phyloP scores from a whole-genome alignment of 2,888 invertebrate species.

The Theretra japonica region DNA sequence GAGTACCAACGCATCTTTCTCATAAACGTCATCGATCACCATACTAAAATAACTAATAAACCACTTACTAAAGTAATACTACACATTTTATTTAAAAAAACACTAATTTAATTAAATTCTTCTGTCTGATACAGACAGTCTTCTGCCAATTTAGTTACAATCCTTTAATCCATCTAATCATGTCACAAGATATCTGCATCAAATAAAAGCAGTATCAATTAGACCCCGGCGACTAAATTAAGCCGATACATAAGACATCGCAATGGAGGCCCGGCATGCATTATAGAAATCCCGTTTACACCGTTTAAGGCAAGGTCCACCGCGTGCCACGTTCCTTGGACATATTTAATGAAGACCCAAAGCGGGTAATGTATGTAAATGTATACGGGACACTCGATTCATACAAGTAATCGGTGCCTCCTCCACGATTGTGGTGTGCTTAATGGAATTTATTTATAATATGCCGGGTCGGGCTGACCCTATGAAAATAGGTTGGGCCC shows the following conservation, averaged over 20 bases:
- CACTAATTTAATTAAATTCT: too few species aligned
- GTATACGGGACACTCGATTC: slow-evolving; percentile 51
- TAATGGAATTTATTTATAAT: slow-evolving; percentile 48
- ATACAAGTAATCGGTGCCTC: slow-evolving; percentile 50
- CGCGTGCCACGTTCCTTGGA: slow-evolving; percentile 44
- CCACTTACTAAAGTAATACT: too few species aligned
- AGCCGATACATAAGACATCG: slow-evolving; percentile 14
- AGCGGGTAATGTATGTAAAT: slow-evolving; percentile 62
- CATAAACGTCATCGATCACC: too few species aligned
- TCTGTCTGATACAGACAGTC: too few species aligned
- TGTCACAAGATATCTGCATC: background rate
- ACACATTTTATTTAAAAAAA: too few species aligned
- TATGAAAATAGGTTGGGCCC: slow-evolving; percentile 26
- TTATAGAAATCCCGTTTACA: slow-evolving; percentile 32
- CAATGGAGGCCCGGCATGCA: background rate
- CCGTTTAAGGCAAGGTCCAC: slow-evolving; percentile 42
- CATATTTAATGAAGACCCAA: slow-evolving; percentile 60
- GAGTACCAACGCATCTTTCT: too few species aligned
- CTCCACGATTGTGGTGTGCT: slow-evolving; percentile 41
- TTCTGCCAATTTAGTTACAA: background rate
- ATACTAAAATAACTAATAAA: too few species aligned
- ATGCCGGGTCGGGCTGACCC: slow-evolving; percentile 26
- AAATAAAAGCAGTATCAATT: slow-evolving; percentile 5
- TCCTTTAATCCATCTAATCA: background rate
- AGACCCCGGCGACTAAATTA: slow-evolving; percentile 10